Conservation (phyloP, 2,797 vertebrate species). For the Momotus momota region DNA sequence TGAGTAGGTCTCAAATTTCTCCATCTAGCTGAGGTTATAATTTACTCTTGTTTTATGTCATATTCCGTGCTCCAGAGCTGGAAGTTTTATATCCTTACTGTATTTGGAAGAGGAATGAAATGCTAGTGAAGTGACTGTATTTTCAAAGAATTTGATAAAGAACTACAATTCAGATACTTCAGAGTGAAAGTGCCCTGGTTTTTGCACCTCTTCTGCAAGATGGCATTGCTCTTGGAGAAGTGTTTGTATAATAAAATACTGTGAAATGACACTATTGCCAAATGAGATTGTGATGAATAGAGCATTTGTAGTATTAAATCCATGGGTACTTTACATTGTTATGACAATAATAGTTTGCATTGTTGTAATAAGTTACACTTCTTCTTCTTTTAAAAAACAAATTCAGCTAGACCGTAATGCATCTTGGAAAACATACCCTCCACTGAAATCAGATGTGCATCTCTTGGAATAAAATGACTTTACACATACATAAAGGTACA, state of each 20-base stretch:
- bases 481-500: constrained; percentile 32
- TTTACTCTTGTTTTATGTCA: not conserved
- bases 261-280: constrained; percentile 58
- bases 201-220: constrained; percentile 45
- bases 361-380: constrained; percentile 53
- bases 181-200: constrained; percentile 1
- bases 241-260: constrained; percentile 60
- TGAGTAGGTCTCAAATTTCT: not conserved
- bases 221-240: constrained; percentile 26
- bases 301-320: constrained; percentile 67
- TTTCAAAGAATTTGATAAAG: constrained; percentile 42
- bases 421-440: constrained; percentile 24
- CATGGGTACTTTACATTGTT: constrained; percentile 55
- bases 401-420: constrained; percentile 33
- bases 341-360: constrained; percentile 69
- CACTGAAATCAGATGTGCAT: constrained; percentile 22
- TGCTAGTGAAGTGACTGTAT: not conserved
- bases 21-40: not conserved
- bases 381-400: constrained; percentile 59
- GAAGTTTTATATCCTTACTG: not conserved
- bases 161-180: constrained; percentile 11
- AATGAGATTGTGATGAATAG: constrained; percentile 68
- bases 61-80: not conserved
- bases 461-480: constrained; percentile 30
- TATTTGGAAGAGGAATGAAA: not conserved